Percentiles rank a stretch among this genome's conserved stretches.
These are phyloP conservation scores for Delia radicum DNA, from an alignment of 1,140 invertebrate genomes.

Conservation along the genomic window DNA sequence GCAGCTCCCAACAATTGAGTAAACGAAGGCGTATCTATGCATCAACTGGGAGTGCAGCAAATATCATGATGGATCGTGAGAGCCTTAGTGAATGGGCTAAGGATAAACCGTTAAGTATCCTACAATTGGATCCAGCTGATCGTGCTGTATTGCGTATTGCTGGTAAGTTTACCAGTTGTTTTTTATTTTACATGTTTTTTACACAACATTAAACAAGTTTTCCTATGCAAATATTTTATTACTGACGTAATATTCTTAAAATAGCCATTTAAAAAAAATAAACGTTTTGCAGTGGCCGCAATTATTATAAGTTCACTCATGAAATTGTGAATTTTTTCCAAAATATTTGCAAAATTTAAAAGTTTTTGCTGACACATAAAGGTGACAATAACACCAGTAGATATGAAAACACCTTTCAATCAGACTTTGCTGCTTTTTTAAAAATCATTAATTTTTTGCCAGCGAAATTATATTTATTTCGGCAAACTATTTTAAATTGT, in stretches of 20 bases:
- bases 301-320: too few relatives aligned
- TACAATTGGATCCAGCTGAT: constrained; percentile 92
- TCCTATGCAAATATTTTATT: not conserved
- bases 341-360: too few relatives aligned
- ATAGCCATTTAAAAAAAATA: not conserved
- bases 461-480: too few relatives aligned
- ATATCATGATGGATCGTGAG: constrained; percentile 55
- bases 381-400: too few relatives aligned
- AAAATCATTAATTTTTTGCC: too few relatives aligned
- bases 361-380: too few relatives aligned
- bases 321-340: too few relatives aligned
- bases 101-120: constrained; percentile 92
- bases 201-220: not conserved
- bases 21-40: constrained; percentile 51
- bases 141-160: constrained; percentile 92
- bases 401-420: too few relatives aligned
- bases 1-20: constrained; percentile 7
- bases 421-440: too few relatives aligned
- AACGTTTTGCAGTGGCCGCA: too few relatives aligned
- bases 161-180: constrained; percentile 65
- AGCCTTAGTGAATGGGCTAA: constrained; percentile 93
- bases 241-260: not conserved
- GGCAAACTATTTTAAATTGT: too few relatives aligned
- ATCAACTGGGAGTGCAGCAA: constrained; percentile 51
- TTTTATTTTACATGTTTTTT: not conserved